phyloP scores from a whole-genome alignment of 2,888 invertebrate species.

The Xanthorhoe spadicearia region DNA sequence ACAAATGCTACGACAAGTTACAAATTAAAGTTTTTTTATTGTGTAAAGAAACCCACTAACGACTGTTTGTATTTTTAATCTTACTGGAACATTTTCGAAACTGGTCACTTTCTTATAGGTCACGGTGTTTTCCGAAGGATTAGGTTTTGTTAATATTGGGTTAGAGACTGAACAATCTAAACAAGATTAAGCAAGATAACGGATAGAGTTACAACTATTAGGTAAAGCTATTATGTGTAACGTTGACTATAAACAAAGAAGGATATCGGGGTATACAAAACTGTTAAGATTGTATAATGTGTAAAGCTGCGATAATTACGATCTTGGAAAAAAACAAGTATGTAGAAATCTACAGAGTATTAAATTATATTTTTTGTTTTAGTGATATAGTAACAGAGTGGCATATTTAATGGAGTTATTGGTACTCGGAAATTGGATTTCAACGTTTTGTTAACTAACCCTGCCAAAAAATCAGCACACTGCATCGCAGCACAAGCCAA shows the following conservation, averaged over 20 bases:
- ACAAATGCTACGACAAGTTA: neutral
- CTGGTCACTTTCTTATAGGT: slow-evolving; percentile 63
- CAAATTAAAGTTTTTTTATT: neutral
- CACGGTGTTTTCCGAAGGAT: slow-evolving; percentile 61
- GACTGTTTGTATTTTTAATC: slow-evolving; percentile 2
- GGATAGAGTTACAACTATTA: slow-evolving; percentile 62
- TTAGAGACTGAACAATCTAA: slow-evolving; percentile 61
- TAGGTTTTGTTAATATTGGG: slow-evolving; percentile 66
- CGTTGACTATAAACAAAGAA: slow-evolving; percentile 62
- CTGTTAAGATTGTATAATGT: slow-evolving; percentile 42
- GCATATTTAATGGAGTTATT: slow-evolving; percentile 7
- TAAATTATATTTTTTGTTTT: neutral
- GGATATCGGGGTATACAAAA: slow-evolving; percentile 63
- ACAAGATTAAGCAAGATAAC: slow-evolving; percentile 68
- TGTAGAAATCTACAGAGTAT: neutral
- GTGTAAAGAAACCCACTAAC: neutral
- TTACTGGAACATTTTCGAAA: slow-evolving; percentile 47
- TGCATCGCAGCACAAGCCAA: slow-evolving; percentile 24
- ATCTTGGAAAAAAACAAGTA: slow-evolving; percentile 3
- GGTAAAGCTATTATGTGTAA: slow-evolving; percentile 54
- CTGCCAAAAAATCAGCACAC: slow-evolving; percentile 33
- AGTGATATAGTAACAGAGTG: slow-evolving; percentile 5
- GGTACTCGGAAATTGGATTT: slow-evolving; percentile 52
- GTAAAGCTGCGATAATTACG: slow-evolving; percentile 16
- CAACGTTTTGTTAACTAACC: slow-evolving; percentile 44